Percentiles rank a stretch among this genome's conserved stretches.
Conservation (phyloP, 2,888 invertebrate genomes). For the Bibio marci region DNA sequence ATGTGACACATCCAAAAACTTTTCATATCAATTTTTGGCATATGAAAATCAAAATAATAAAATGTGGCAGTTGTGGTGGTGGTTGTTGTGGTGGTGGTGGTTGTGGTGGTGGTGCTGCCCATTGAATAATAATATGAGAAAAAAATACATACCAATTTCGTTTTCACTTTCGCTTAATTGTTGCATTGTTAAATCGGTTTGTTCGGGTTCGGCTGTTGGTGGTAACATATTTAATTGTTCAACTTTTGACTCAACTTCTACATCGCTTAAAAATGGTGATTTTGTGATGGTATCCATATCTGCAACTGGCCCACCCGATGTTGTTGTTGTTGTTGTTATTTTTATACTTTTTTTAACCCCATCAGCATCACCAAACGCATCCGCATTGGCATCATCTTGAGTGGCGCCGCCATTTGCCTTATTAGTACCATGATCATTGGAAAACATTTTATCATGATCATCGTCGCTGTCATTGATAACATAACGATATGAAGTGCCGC, state of each 20-base stretch:
- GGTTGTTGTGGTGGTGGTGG: no score
- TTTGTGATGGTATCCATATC: not conserved
- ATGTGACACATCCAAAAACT: no score
- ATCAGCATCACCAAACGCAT: not conserved
- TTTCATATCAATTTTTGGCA: no score
- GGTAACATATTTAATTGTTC: conserved; percentile 6
- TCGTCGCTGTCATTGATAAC: not conserved
- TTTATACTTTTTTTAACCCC: not conserved
- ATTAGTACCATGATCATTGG: not conserved
- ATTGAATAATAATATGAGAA: no score
- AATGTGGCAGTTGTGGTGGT: no score
- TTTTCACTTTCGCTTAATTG: no score
- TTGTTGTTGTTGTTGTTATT: not conserved
- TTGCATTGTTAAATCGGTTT: no score
- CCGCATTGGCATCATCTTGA: not conserved
- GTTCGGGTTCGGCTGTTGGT: conserved; percentile 11
- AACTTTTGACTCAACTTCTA: no score
- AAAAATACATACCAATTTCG: no score
- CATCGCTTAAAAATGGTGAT: no score
- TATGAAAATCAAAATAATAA: no score
- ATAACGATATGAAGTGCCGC: not conserved
- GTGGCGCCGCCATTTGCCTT: not conserved
- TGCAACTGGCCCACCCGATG: not conserved
- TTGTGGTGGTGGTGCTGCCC: no score
- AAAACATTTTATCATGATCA: not conserved